These are phyloP conservation scores for Venusia cambrica DNA, from an alignment of 2,888 invertebrate species.

Conservation along the genomic window DNA sequence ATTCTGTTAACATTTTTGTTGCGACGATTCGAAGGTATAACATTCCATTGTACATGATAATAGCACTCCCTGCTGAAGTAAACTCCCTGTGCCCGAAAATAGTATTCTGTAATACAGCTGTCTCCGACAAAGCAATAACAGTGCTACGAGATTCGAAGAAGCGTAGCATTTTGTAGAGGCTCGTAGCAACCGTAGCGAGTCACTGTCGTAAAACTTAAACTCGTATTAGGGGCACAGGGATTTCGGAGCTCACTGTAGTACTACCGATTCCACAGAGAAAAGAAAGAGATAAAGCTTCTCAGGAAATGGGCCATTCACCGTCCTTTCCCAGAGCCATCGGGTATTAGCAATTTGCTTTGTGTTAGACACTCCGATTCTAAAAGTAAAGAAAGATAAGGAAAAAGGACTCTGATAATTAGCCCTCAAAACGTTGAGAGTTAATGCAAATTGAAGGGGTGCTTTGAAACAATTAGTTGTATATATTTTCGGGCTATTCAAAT, in stretches of 20 bases:
- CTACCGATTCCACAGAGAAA: constrained; percentile 33
- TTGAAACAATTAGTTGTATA: constrained; percentile 48
- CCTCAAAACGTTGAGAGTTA: constrained; percentile 51
- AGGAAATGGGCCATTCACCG: constrained; percentile 66
- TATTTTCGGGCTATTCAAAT: constrained; percentile 33
- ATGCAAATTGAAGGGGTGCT: constrained; percentile 51
- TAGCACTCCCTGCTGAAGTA: constrained; percentile 13
- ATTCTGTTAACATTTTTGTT: constrained; percentile 6
- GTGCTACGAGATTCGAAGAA: constrained; percentile 18
- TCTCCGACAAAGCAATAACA: constrained; percentile 20
- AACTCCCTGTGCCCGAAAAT: constrained; percentile 13
- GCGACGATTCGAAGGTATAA: constrained; percentile 13
- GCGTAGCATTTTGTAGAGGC: constrained; percentile 26
- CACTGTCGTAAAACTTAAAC: constrained; percentile 42
- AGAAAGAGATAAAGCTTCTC: constrained; percentile 63
- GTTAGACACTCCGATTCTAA: constrained; percentile 51
- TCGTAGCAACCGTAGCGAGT: constrained; percentile 28
- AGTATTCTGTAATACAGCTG: constrained; percentile 21
- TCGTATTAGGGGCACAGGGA: constrained; percentile 41
- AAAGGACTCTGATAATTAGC: constrained; percentile 59
- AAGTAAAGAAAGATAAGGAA: constrained; percentile 57
- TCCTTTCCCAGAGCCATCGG: constrained; percentile 62
- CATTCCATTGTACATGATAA: constrained; percentile 14
- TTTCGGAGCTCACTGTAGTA: constrained; percentile 41
- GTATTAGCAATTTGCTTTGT: constrained; percentile 73